Evolutionary conservation across 2,888 invertebrate genomes (phyloP), one percentile per base, ranked within the genome.

Genomic region (Philereme transversata): DNA sequence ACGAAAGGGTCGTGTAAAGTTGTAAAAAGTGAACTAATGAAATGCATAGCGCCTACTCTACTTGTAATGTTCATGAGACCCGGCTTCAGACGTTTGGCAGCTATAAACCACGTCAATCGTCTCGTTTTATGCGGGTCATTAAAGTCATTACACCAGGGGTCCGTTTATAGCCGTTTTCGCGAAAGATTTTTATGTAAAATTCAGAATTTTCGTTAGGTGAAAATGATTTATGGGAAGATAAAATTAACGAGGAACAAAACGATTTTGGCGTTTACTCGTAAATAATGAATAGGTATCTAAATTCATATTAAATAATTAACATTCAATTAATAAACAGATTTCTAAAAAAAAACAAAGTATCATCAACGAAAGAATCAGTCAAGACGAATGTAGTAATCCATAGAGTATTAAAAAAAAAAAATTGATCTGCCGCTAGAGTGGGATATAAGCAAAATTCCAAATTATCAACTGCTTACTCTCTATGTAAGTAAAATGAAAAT

Each of bases 121-220:
- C 67, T 63, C 70, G 64, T 68, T 70, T 68, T 65, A 68, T 65
- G 62, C 65, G 65, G 67, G 67, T 65, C 70, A 70, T 70, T 70
- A 70, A 63, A 70, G 67, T 67, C 68, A 70, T 70, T 67, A 70
- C 65, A 61, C 64, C 66, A 54, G 67, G 65, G 70, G 65, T 63
- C 62, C 62, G 60, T 70, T 70, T 70, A 70, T 68, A 64, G 65
- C 67, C 54, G 58, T 60, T 65, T 65, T 60, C 68, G 64, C 62
- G 64, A 64, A 65, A 63, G 61, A 62, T 64, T 69, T 67, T 67
- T 61, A 67, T 62, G 60, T 59, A 57, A 65, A 65, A 67, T 62
- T 62, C 62, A 54, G 62, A 64, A 69, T 57, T 64, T 59, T 59
- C 10, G 50, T 53, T 47, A 62, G 58, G 58, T 63, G 44, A 55